phyloP scores from a whole-genome alignment of 2,797 vertebrate species.

The Ambastaia sidthimunki region DNA sequence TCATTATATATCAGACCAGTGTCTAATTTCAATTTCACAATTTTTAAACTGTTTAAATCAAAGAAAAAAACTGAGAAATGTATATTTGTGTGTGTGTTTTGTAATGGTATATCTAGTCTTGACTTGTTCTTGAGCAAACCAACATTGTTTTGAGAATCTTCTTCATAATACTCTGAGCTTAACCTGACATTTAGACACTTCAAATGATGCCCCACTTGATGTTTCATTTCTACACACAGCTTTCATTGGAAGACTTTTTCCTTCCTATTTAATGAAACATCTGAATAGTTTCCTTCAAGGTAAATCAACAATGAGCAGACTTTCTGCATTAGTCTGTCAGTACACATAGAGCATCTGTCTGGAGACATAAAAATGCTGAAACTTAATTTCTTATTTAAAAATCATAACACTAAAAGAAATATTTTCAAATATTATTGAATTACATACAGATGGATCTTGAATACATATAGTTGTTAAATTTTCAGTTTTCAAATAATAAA shows the following conservation, averaged over 20 bases:
- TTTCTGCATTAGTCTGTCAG: slow-evolving; percentile 34
- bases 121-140: neutral
- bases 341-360: slow-evolving; percentile 22
- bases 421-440: slow-evolving; percentile 10
- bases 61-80: neutral
- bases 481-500: neutral
- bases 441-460: neutral
- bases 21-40: neutral
- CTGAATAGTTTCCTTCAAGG: slow-evolving; percentile 43
- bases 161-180: neutral
- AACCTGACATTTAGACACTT: neutral
- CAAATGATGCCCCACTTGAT: neutral
- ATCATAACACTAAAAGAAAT: slow-evolving; percentile 15
- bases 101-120: neutral
- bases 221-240: slow-evolving; percentile 19
- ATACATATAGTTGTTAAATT: neutral
- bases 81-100: neutral
- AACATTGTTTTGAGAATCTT: neutral
- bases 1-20: neutral
- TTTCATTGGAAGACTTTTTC: neutral
- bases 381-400: neutral
- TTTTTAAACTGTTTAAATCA: neutral
- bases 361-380: slow-evolving; percentile 17
- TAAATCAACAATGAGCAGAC: slow-evolving; percentile 42
- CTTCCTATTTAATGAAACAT: slow-evolving; percentile 32